Conservation (phyloP, 2,888 invertebrate genomes). For the Hartigia nigra region DNA sequence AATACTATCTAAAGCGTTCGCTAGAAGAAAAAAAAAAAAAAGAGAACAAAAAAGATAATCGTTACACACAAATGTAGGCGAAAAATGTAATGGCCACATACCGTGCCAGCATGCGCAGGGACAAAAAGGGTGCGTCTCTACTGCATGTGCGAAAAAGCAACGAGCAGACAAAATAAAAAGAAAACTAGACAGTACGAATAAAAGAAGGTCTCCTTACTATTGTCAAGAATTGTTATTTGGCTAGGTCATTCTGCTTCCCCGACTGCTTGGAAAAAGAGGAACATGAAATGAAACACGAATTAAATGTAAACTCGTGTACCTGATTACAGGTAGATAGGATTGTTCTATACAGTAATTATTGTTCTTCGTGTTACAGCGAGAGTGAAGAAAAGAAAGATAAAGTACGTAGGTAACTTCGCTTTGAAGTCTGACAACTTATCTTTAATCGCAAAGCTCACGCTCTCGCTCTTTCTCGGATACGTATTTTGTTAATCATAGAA, state of each 20-base stretch:
- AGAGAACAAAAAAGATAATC: background rate
- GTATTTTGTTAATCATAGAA: background rate
- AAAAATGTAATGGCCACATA: background rate
- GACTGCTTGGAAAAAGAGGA: constrained; percentile 61
- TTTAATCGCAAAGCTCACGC: background rate
- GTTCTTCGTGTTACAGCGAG: background rate
- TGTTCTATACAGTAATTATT: background rate
- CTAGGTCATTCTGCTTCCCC: constrained; percentile 64
- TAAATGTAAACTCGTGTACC: background rate
- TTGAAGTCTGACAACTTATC: background rate
- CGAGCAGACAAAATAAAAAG: constrained; percentile 7
- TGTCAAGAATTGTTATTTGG: constrained; percentile 64
- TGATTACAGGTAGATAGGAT: background rate
- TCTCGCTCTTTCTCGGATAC: background rate
- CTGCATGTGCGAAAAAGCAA: constrained; percentile 23
- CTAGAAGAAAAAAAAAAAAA: no score
- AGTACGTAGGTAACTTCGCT: background rate
- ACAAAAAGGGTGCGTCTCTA: constrained; percentile 11
- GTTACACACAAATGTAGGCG: background rate
- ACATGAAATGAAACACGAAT: constrained; percentile 49
- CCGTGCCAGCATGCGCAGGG: constrained; percentile 1
- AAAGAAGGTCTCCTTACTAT: constrained; percentile 60
- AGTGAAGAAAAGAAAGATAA: no score
- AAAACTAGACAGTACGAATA: constrained; percentile 21
- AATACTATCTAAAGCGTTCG: background rate